Percentiles rank a stretch among this genome's conserved stretches.
Conservation (phyloP, 2,888 invertebrate genomes). For the Nemurella pictetii region DNA sequence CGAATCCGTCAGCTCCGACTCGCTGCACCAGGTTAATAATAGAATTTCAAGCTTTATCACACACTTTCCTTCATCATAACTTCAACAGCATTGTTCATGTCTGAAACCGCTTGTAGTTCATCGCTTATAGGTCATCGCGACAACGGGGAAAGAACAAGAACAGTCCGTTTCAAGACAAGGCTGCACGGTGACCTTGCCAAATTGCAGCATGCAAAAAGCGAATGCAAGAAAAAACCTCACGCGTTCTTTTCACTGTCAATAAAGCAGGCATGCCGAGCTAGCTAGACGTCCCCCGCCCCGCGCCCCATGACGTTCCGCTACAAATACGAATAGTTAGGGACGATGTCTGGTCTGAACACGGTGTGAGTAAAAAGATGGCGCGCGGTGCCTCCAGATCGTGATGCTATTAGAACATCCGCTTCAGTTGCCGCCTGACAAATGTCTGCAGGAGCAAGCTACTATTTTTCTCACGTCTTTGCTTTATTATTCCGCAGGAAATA, state of each 20-base stretch:
- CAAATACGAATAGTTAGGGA: background rate
- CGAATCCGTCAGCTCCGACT: too few relatives aligned
- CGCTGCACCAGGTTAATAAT: too few relatives aligned
- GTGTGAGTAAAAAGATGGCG: background rate
- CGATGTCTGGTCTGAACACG: background rate
- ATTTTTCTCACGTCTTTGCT: background rate
- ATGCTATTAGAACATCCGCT: background rate
- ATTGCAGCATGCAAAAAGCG: background rate
- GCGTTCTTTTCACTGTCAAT: background rate
- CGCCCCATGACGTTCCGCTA: background rate
- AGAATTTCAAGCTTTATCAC: too few relatives aligned
- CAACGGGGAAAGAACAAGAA: too few relatives aligned
- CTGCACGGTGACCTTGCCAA: background rate
- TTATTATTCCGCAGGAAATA: background rate
- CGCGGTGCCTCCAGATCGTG: background rate
- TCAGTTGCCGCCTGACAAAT: background rate
- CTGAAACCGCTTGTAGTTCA: too few relatives aligned
- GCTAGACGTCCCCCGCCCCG: background rate
- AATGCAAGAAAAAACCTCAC: background rate
- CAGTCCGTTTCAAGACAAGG: too few relatives aligned
- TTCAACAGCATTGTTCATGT: too few relatives aligned
- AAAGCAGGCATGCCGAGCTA: background rate
- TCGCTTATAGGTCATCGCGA: too few relatives aligned
- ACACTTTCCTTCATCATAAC: too few relatives aligned
- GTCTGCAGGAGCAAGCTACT: background rate